phyloP scores from a whole-genome alignment of 2,113 vertebrate species.

The Thymallus thymallus region DNA sequence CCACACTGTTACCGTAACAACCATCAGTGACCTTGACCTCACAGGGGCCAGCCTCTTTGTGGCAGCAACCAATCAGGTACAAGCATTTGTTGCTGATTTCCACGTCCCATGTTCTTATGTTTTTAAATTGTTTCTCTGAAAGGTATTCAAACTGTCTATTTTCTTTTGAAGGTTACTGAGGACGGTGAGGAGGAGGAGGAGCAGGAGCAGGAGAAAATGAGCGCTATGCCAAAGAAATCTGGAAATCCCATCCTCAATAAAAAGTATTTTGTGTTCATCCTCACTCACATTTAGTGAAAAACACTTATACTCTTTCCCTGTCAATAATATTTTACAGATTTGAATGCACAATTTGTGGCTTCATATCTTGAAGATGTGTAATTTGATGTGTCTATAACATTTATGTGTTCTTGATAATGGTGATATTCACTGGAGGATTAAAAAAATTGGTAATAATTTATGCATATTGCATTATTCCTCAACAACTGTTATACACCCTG shows the following conservation, averaged over 20 bases:
- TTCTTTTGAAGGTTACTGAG: conserved; percentile 2
- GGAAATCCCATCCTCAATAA: conserved; percentile 85
- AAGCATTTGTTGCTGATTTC: background rate
- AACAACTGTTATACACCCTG: background rate
- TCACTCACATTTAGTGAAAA: background rate
- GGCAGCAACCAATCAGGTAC: conserved; percentile 61
- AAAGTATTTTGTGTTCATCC: conserved; percentile 63
- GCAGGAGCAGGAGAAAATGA: conserved; percentile 41
- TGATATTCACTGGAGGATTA: too few species aligned
- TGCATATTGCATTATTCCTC: too few species aligned
- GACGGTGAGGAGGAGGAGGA: conserved; percentile 1
- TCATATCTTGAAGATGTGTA: too few species aligned
- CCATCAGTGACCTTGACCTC: conserved; percentile 90
- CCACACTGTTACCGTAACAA: conserved; percentile 94
- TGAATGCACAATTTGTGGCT: too few species aligned
- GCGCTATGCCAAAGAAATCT: conserved; percentile 80
- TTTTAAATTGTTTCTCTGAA: background rate
- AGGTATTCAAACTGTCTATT: background rate
- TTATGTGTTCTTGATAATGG: too few species aligned
- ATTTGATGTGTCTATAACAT: too few species aligned
- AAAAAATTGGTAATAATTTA: too few species aligned
- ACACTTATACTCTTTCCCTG: background rate
- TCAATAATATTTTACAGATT: background rate
- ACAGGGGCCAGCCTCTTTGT: conserved; percentile 73
- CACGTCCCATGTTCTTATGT: background rate